phyloP scores from a whole-genome alignment of 2,797 vertebrate species.

The Neosilurus hyrtlii region DNA sequence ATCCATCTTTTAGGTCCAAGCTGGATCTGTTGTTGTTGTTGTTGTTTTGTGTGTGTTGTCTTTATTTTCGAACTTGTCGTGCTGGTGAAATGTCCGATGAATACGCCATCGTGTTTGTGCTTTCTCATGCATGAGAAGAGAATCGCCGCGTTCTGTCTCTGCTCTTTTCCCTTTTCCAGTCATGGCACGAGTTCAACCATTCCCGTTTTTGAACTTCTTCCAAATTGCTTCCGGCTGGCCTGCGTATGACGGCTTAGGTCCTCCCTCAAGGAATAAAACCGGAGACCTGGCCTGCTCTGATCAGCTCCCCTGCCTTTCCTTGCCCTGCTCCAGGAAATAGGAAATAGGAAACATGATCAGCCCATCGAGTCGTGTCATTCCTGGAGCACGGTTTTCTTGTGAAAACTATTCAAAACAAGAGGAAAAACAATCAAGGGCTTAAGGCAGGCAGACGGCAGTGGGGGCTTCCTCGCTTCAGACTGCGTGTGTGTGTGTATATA shows the following conservation, averaged over 20 bases:
- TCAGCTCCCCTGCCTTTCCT: constrained; percentile 47
- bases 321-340: constrained; percentile 58
- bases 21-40: neutral
- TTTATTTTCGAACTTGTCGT: neutral
- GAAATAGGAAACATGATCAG: constrained; percentile 55
- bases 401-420: constrained; percentile 61
- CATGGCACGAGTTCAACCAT: constrained; percentile 50
- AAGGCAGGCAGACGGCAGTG: constrained; percentile 14
- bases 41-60: neutral
- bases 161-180: constrained; percentile 47
- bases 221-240: constrained; percentile 65
- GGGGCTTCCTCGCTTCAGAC: neutral
- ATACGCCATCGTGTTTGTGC: neutral
- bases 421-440: neutral
- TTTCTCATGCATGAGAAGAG: neutral
- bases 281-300: constrained; percentile 42
- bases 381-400: constrained; percentile 49
- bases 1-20: neutral
- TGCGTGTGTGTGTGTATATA: neutral
- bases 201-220: constrained; percentile 63
- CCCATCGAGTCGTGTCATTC: constrained; percentile 52
- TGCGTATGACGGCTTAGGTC: constrained; percentile 56
- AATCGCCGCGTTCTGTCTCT: neutral
- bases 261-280: constrained; percentile 59
- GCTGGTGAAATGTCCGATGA: neutral